These are phyloP conservation scores for Cyanoderma ruficeps DNA, from an alignment of 2,113 vertebrate species.

Conservation along the genomic window DNA sequence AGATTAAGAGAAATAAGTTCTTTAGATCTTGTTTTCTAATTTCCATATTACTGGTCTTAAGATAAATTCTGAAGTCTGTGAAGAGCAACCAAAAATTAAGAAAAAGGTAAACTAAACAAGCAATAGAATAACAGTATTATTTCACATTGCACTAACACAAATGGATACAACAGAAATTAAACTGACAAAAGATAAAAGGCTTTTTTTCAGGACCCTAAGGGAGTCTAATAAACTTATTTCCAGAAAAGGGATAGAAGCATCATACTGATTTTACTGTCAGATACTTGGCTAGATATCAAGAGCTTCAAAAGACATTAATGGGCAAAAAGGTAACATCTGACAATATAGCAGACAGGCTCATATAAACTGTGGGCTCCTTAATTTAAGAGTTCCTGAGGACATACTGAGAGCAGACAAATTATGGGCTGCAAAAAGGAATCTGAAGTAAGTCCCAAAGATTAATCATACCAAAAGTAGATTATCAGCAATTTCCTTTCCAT, in stretches of 20 bases:
- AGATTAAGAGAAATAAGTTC: neutral
- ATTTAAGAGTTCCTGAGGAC: conserved; percentile 34
- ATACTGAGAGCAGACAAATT: neutral
- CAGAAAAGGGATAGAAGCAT: conserved; percentile 6
- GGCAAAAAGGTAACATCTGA: conserved; percentile 8
- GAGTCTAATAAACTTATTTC: conserved; percentile 45
- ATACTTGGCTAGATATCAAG: conserved; percentile 62
- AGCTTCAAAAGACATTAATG: conserved; percentile 32
- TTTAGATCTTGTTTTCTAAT: neutral
- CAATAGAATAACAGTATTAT: neutral
- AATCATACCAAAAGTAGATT: neutral
- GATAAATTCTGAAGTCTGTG: neutral
- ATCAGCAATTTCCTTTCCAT: conserved; percentile 31
- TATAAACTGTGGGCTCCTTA: neutral
- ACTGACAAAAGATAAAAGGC: conserved; percentile 34
- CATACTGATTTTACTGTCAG: conserved; percentile 36
- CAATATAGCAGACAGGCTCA: neutral
- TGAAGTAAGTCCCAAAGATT: neutral
- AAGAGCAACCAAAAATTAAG: neutral
- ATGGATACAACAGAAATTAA: conserved; percentile 44
- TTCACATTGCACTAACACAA: neutral
- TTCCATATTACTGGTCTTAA: neutral
- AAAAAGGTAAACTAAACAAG: neutral
- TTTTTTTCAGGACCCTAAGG: conserved; percentile 33
- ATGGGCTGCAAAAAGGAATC: conserved; percentile 10